Evolutionary conservation across 2,888 invertebrate species (phyloP), one percentile per base, ranked within the genome.

Genomic region (Cyaniris semiargus): DNA sequence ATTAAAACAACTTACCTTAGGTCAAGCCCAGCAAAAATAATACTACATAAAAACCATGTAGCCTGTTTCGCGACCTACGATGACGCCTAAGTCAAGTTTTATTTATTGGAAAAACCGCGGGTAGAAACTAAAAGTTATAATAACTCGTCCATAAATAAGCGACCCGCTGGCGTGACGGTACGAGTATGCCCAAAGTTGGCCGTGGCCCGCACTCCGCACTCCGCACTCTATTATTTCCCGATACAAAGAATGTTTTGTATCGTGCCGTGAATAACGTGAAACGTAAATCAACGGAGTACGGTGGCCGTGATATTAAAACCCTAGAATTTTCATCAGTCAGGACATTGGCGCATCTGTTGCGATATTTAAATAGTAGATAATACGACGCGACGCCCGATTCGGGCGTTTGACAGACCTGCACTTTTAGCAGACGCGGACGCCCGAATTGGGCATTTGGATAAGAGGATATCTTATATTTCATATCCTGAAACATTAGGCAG

Each of bases 181-280:
- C 58, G 34, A 15, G 58, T 58, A 60, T 23, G 60, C 10, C 7
- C 66, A 6, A 66, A 66, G 27, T 66, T 66, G n/a, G n/a, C n/a
- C 4, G 66, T 15, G 27, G 15, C 66, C 10, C 60, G 60, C 27
- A 21, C 21, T 27, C 10, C 60, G 60, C 27, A 21, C 21, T 23
- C 60, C 27, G 5, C 66, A 15, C 27, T 66, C 27, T 5, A 66
- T 27, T 27, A 27, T 66, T 15, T 23, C 13, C 23, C 60, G 60
- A 66, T 66, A 66, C 66, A 66, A 27, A 27, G 66, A 66, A 66
- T 27, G 66, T 66, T 66, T 66, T 58, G 27, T 66, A 66, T 66
- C 66, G 27, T 27, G 66, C 66, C 27, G 27, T 66, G 58, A 58
- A 48, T 48, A n/a, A 58, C 21, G 58, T 58, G 13, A 66, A 15